These are phyloP conservation scores for Periplaneta americana DNA, from an alignment of 1,140 invertebrate species.

Conservation along the genomic window DNA sequence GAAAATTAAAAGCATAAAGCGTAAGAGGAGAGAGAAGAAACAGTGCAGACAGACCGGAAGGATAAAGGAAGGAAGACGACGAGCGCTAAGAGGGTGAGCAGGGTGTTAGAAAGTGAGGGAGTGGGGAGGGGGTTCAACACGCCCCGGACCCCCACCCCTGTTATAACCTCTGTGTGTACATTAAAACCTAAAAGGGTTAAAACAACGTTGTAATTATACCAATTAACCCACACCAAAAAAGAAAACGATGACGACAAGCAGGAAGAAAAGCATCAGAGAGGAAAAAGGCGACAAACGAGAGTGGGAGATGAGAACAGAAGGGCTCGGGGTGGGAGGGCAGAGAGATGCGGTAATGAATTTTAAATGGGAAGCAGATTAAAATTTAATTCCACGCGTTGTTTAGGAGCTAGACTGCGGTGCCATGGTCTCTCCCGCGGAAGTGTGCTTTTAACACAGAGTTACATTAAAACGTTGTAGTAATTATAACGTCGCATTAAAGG, in stretches of 20 bases:
- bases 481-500: neutral
- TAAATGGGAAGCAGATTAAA: slow-evolving; percentile 8
- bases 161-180: neutral
- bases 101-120: neutral
- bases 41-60: neutral
- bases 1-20: neutral
- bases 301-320: neutral
- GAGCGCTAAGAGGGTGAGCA: neutral
- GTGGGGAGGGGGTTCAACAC: neutral
- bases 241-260: slow-evolving; percentile 4
- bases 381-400: slow-evolving; percentile 4
- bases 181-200: neutral
- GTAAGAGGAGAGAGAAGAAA: neutral
- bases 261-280: neutral
- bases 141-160: neutral
- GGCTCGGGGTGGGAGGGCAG: neutral
- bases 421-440: neutral
- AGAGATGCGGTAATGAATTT: slow-evolving; percentile 10
- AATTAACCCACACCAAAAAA: neutral
- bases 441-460: neutral
- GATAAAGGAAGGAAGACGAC: neutral
- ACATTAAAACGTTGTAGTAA: neutral
- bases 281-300: neutral
- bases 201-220: slow-evolving; percentile 5
- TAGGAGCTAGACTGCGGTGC: neutral